A percentile compares a stretch with the other conserved stretches of the same genome.
Conservation (phyloP, 2,797 vertebrate species). For the Anableps anableps region DNA sequence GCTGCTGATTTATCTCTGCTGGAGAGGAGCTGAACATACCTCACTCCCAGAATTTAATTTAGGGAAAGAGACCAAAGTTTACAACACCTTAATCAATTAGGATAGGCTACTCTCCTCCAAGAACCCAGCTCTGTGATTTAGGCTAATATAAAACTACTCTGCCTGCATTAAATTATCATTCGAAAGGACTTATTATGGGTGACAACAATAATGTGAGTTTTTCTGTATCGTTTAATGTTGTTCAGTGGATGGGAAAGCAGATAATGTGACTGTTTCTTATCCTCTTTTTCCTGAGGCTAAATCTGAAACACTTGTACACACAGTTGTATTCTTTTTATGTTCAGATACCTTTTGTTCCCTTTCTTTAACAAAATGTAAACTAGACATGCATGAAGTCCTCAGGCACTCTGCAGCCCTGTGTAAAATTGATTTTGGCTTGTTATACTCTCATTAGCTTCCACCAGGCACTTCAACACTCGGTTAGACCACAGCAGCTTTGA, state of each 20-base stretch:
- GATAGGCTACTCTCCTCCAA: slow-evolving; percentile 8
- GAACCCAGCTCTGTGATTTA: slow-evolving; percentile 39
- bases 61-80: slow-evolving; percentile 46
- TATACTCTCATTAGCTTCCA: slow-evolving; percentile 60
- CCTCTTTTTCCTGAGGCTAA: neutral
- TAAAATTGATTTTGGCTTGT: slow-evolving; percentile 67
- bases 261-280: slow-evolving; percentile 2
- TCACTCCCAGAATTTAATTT: slow-evolving; percentile 47
- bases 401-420: slow-evolving; percentile 37
- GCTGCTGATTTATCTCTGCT: slow-evolving; percentile 45
- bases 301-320: slow-evolving; percentile 2
- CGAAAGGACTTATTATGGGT: slow-evolving; percentile 24
- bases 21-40: slow-evolving; percentile 33
- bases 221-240: slow-evolving; percentile 12
- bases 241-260: slow-evolving; percentile 10
- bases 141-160: slow-evolving; percentile 20
- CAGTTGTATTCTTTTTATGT: slow-evolving; percentile 13
- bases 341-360: slow-evolving; percentile 23
- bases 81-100: slow-evolving; percentile 9
- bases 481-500: slow-evolving; percentile 47
- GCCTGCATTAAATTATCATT: slow-evolving; percentile 17
- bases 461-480: slow-evolving; percentile 43
- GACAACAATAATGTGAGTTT: slow-evolving; percentile 28
- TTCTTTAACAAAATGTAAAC: slow-evolving; percentile 28
- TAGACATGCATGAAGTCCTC: slow-evolving; percentile 40